Base-by-base conservation (phyloP, 2,797 vertebrate genomes). In the Muscicapa comitata region DNA sequence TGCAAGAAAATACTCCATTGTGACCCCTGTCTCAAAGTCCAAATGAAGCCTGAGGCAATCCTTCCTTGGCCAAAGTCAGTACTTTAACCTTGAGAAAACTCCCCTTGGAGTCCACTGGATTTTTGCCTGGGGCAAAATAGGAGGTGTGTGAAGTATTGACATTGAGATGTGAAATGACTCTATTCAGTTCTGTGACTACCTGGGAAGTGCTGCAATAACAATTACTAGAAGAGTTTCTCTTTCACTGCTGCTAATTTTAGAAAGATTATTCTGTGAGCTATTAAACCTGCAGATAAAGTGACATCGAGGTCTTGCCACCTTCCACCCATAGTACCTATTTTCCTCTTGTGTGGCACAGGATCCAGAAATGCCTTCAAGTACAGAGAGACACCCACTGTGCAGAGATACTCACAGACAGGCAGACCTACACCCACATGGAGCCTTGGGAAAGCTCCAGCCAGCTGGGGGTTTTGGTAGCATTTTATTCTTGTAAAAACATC, bases 1-100 rank as follows among this genome's bases (percentile, higher is more conserved):
- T 63, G 14, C 29, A 89, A 90, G 80, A 59, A 90, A 94, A n/a
- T 38, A 54, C 48, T 93, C 66, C 31, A 31, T 86, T 90, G 40
- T 92, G 80, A 84, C 40, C 51, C 7, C 53, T 80, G 68, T 87
- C 42, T 86, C 13, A 17, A 62, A 93, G 71, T 93, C n/a, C 80
- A 94, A 45, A 35, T n/a, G 29, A 31, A 86, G 45, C 83, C 80
- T 68, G 77, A 88, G 61, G 88, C 66, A 74, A 11, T 78, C 31
- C 48, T 90, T 88, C 45, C 21, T 48, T 43, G 15, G 29, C 12
- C 42, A 53, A 68, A 73, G 35, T 53, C 62, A 35, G 8, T 62
- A n/a, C 19, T 82, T 90, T 81, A 88, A 59, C 48, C 53, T 85
- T 86, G 74, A 73, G 53, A 82, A 87, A 67, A 63, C 11, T 91